Base-by-base conservation (phyloP, 2,113 vertebrate species). In the Junco hyemalis region DNA sequence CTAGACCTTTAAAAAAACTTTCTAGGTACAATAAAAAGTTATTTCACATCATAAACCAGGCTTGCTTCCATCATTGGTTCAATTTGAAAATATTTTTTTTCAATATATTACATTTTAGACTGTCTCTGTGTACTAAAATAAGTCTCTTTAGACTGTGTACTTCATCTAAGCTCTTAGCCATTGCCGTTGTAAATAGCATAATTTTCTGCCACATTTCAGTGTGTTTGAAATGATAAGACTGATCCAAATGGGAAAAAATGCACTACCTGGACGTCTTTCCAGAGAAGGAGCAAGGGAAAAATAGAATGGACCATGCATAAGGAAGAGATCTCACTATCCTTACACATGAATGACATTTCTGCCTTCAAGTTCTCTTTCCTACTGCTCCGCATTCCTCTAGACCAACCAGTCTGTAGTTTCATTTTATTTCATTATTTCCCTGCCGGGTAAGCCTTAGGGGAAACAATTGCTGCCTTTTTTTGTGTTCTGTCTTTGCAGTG, bases 401-500 rank as follows among this genome's bases (percentile, higher is more conserved):
- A 76, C 53, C 31, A 40, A 40, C 19, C 72, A 76, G 74, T 56
- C 72, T 68, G 23, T 28, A 61, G 24, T 66, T 80, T 59, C 22
- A 48, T 86, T 81, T 56, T 50, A 74, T 78, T 86, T 88, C 56
- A 31, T 44, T 9, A 28, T 94, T 88, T 93, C 51, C 61, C 88
- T 92, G 47, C 48, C 61, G 92, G 88, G 73, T 56, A 68, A 74
- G 44, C 91, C 83, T 89, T 80, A 61, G 90, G 73, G 91, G 73
- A 85, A 96, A 84, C 56, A 79, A 82, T 29, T 65, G n/a, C 53
- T 84, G 60, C 31, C 11, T 79, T 81, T 95, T 60, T 38, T 71
- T 12, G 5, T 66, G 19, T 0, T 0, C 5, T 65, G 9, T 73
- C 68, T 69, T 63, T 60, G 20, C 35, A 56, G 24, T 13, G 47